Evolutionary conservation across 1,140 invertebrate species (phyloP), one percentile per base, ranked within the genome.

Genomic region (Cyclina sinensis): DNA sequence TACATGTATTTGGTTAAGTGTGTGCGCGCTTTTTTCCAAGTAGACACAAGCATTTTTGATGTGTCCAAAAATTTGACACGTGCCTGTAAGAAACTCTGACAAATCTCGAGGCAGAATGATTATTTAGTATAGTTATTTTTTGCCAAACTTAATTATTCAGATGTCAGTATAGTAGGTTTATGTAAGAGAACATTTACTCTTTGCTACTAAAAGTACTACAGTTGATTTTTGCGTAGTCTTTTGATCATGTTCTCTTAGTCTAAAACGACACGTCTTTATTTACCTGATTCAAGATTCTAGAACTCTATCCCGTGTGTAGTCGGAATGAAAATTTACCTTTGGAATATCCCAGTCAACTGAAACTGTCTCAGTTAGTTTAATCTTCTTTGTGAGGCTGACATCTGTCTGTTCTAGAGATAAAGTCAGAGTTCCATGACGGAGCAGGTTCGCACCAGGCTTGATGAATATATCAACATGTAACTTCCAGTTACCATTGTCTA

Each of bases 161-260:
- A n/a, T n/a, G n/a, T n/a, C n/a, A n/a, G n/a, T n/a, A n/a, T n/a
- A n/a, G n/a, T n/a, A n/a, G n/a, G n/a, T n/a, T n/a, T n/a, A n/a
- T n/a, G n/a, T n/a, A n/a, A n/a, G n/a, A n/a, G n/a, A n/a, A n/a
- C n/a, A n/a, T n/a, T n/a, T n/a, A n/a, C n/a, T n/a, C n/a, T n/a
- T n/a, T n/a, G n/a, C n/a, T n/a, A n/a, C n/a, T n/a, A n/a, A n/a
- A n/a, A 96, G 93, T 18, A 95, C 95, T 0, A 97, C 96, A 54
- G 95, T 96, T 2, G 98, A 93, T 54, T 96, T 95, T 93, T 99
- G 99, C 1, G 99, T 95, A 7, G 95, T 96, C 95, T 98, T 98
- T 21, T 96, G 94, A 35, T 99, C 99, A 94, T 98, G 98, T 79
- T 98, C 99, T 96, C 99, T 99, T 0, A 99, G 99, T 98, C 98